Evolutionary conservation across 2,888 invertebrate species (phyloP), one percentile per base, ranked within the genome.

Genomic region (Polydrusus pterygomalis): DNA sequence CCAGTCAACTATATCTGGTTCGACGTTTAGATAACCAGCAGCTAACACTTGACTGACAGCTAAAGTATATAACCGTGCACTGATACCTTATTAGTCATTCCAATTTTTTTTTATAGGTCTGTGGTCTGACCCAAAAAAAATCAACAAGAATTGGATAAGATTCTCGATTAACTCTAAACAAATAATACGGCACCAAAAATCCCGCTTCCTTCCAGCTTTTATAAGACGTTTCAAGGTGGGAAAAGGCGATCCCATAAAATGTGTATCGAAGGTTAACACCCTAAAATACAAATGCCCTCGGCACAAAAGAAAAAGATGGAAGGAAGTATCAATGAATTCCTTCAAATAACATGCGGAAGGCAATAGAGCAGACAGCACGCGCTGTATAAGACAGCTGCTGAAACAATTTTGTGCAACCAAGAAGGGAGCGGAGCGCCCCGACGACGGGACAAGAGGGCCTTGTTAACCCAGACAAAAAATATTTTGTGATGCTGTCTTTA

Each of bases 331-430:
- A 74, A 74, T 74, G 74, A 70, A 56, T 74, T 56, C 62, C 54
- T 62, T 68, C 43, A 20, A 67, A 58, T 67, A 67, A 67, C 62
- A 71, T 49, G 62, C 73, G 73, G 73, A 74, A 73, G 67, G 67
- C 60, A 67, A 67, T 73, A 73, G 73, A 68, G 58, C 74, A 74
- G 74, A 74, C 74, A 74, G 74, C 74, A 74, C 74, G 74, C 74
- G 74, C 62, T 70, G 13, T 15, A 49, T 49, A 60, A 70, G 69
- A 70, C 74, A 69, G 74, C 74, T 74, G 69, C 74, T 69, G 51
- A 47, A 69, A 69, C 70, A 45, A 56, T 69, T 69, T 74, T 62
- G 56, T 69, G 56, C 64, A 70, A 74, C 47, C 47, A 70, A 74
- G 74, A 40, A 68, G 49, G 58, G 71, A 54, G 43, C 43, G 63